Evolutionary conservation across 2,113 vertebrate species (phyloP).

Genomic region (Shinisaurus crocodilurus): DNA sequence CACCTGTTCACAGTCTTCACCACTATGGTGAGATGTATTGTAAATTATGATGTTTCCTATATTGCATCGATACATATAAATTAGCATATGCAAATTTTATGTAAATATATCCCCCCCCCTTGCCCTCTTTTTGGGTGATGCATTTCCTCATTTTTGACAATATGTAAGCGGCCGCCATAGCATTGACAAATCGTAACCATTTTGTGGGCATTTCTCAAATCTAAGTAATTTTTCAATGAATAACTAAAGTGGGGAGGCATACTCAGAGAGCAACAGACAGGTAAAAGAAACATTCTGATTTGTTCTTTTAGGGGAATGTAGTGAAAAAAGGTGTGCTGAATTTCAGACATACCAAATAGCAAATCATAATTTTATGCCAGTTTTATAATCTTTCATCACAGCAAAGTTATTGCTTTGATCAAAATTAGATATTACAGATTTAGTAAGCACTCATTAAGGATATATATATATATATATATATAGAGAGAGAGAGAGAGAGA

Average conservation of each 20-base stretch:
- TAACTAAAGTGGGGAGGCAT: not conserved
- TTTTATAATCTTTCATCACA: not conserved
- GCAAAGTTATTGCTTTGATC: not conserved
- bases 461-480: no score
- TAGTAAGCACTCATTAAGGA: slow-evolving; percentile 21
- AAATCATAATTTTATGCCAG: not conserved
- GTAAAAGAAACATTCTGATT: not conserved
- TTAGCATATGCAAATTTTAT: no score
- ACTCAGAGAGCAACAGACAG: not conserved
- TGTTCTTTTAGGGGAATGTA: not conserved
- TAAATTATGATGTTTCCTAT: no score
- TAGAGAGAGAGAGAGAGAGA: no score
- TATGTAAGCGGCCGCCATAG: not conserved
- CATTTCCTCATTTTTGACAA: no score
- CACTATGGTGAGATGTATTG: no score
- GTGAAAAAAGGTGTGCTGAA: not conserved
- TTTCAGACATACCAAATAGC: not conserved
- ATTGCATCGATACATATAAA: no score
- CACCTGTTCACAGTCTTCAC: no score
- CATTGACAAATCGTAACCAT: not conserved
- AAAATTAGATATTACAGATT: not conserved
- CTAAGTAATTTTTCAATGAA: not conserved
- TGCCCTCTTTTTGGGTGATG: not conserved
- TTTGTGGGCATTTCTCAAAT: not conserved
- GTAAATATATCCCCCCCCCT: not conserved